Base-by-base conservation (phyloP, 2,888 invertebrate species). In the Eucera pruinosa region DNA sequence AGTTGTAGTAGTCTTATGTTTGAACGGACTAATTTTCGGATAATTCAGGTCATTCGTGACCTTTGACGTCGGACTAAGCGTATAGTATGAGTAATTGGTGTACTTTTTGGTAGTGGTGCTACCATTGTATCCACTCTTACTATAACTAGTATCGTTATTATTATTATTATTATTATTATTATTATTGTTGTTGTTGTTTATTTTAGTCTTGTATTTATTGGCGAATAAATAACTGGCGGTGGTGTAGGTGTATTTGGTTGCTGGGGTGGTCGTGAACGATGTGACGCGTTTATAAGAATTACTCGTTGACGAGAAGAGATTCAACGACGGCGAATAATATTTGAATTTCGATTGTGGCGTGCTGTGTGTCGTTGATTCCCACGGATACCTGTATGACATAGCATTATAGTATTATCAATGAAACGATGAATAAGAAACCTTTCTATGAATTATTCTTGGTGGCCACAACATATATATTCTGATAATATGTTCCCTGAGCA, bases 321-420 rank as follows among this genome's bases (percentile, higher is more conserved):
- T 86, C 70, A 86, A 71, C 62, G 84, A 83, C 64, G 87, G 83
- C 78, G 89, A 84, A 58, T 87, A 85, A 82, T 88, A 87, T 80
- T 88, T 85, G 74, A 85, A 85, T 78, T 85, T 84, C 71, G 88
- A 83, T 80, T 85, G 88, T 83, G 86, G 88, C 65, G 88, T 88
- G 85, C 87, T 90, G 85, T 89, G 87, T 78, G 91, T 90, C 79
- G 91, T 91, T 69, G 89, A 71, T 80, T 88, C 88, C 91, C 88
- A 90, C 85, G 86, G 88, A 82, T 89, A 91, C 91, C 92, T 92
- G 90, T 81, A 78, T 88, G 83, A 78, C 74, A 84, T 66, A 84
- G 61, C 41, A 84, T 80, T 41, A 68, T 27, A 25, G 41, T 33
- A 55, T 80, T 71, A 79, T 64, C 67, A 47, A 36, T 43, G 43